phyloP scores from a whole-genome alignment of 2,888 invertebrate species.

The Acanthosepion pharaonis region DNA sequence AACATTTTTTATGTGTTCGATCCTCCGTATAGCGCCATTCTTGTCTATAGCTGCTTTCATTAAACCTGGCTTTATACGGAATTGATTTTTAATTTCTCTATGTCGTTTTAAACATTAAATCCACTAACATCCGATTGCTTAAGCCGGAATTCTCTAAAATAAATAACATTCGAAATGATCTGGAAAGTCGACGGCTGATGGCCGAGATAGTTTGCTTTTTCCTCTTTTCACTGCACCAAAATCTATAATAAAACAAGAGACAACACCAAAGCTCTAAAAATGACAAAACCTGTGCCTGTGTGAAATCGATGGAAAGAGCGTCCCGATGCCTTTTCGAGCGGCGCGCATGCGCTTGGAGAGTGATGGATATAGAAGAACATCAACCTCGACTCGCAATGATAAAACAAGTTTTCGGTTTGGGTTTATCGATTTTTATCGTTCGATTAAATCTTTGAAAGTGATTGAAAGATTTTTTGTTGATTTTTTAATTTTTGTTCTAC shows the following conservation, averaged over 20 bases:
- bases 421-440: conserved; percentile 4
- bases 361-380: not conserved
- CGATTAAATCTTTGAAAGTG: not conserved
- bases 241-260: not conserved
- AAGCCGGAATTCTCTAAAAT: too few relatives aligned
- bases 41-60: too few relatives aligned
- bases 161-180: too few relatives aligned
- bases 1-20: too few relatives aligned
- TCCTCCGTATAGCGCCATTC: too few relatives aligned
- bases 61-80: too few relatives aligned
- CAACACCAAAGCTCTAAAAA: not conserved
- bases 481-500: not conserved
- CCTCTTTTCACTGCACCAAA: too few relatives aligned
- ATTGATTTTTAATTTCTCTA: too few relatives aligned
- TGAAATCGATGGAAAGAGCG: not conserved
- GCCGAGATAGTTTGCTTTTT: too few relatives aligned
- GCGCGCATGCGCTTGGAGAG: not conserved
- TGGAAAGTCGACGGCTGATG: too few relatives aligned
- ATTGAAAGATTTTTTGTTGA: not conserved
- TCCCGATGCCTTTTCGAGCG: not conserved
- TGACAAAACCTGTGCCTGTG: not conserved
- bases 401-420: not conserved
- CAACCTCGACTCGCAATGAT: not conserved
- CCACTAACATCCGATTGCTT: too few relatives aligned
- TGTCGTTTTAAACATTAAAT: too few relatives aligned